Percentiles rank a stretch among this genome's conserved stretches.
phyloP scores from a whole-genome alignment of 2,113 vertebrate genomes.

The Bothrops jararaca region DNA sequence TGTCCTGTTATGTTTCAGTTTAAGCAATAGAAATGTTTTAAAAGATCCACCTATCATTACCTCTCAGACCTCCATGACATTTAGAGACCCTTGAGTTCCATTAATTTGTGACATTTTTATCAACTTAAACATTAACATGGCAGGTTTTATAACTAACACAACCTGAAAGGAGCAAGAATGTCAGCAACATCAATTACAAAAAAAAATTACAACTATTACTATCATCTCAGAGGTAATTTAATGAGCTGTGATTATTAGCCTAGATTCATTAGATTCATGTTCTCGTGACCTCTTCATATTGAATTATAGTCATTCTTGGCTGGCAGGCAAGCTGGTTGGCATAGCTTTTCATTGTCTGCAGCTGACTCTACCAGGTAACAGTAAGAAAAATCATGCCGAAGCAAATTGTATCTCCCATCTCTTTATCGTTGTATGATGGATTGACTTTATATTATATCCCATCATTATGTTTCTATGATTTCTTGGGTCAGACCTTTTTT shows the following conservation, averaged over 20 bases:
- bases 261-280: conserved; percentile 60
- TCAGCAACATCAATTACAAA: conserved; percentile 65
- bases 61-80: conserved; percentile 55
- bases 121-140: conserved; percentile 52
- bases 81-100: conserved; percentile 54
- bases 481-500: not conserved
- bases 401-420: conserved; percentile 32
- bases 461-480: conserved; percentile 14
- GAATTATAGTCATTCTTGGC: conserved; percentile 55
- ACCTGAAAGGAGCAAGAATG: conserved; percentile 57
- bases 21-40: conserved; percentile 34
- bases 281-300: conserved; percentile 48
- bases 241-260: conserved; percentile 59
- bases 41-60: conserved; percentile 47
- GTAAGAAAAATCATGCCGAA: conserved; percentile 17
- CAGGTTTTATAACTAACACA: conserved; percentile 62
- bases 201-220: conserved; percentile 55
- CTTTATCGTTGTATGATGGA: conserved; percentile 28
- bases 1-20: conserved; percentile 23
- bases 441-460: conserved; percentile 21
- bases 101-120: conserved; percentile 64
- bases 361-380: conserved; percentile 29
- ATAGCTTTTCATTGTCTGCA: conserved; percentile 14
- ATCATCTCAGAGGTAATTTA: conserved; percentile 62
- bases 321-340: conserved; percentile 24